Evolutionary conservation across 2,888 invertebrate species (phyloP), one percentile per base, ranked within the genome.

Genomic region (Agrochola circellaris): DNA sequence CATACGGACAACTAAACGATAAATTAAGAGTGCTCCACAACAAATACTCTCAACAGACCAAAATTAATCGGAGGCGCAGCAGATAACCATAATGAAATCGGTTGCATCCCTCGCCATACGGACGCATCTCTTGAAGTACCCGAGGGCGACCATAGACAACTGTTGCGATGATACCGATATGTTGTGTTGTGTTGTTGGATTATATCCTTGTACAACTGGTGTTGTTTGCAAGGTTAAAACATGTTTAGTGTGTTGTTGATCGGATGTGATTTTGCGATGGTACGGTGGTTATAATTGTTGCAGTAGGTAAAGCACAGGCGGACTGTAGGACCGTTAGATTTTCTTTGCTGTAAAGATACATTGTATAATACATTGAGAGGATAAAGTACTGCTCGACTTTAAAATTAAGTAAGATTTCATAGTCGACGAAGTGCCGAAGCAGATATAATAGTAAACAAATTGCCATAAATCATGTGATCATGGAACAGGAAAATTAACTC

Each of bases 121-220:
- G 92, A 60, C 65, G 8, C 83, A 56, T 77, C 75, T 79, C 84
- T 82, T 69, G 82, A 70, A 70, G 69, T 71, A 66, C 77, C 81
- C 82, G 76, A 54, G n/a, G 75, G 71, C 72, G 81, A 30, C 45
- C 73, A 45, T 68, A 69, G 87, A 91, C 95, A 95, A 95, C 95
- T 95, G 95, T 95, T 93, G 83, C 90, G 91, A 90, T 89, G 91
- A 89, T 89, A 93, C 89, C 89, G 93, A 93, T 93, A 93, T 91
- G 78, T 73, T 64, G 91, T 91, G 56, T 73, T 68, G 42, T 81
- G 54, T 92, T 93, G 89, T 88, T 78, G 81, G 91, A 93, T 93
- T 93, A 88, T 73, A 74, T 81, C 51, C 74, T 85, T 82, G 82
- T 77, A 81, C 88, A 85, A 88, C 88, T 85, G 89, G 89, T 88